Evolutionary conservation across 2,113 vertebrate species (phyloP), one percentile per base, ranked within the genome.

Genomic region (Hiodon alosoides): DNA sequence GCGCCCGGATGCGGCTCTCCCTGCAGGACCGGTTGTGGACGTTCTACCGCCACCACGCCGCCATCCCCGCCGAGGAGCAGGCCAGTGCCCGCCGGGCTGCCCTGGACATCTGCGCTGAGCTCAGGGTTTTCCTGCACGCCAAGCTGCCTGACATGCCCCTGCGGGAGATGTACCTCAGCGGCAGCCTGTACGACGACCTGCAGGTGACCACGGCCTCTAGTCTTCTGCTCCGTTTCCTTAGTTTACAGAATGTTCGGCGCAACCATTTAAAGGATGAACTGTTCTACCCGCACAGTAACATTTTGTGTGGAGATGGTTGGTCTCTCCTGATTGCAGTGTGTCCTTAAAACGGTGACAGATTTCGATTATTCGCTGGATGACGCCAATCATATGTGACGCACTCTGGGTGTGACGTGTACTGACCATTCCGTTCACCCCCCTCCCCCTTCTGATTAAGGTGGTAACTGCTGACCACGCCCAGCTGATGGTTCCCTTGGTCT

Each of bases 81-180:
- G 92, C 92, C 3, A 75, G 83, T 64, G 97, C 96, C 77, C 91
- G 96, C 81, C 94, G 95, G 68, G 96, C 96, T 0, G 97, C 97
- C 0, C 88, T 99, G 85, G 97, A 99, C 79, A 98, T 99, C 85
- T 98, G 97, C 3, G 89, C 95, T 0, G 97, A 99, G 85, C 94
- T 99, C 62, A 86, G 95, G 74, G 88, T 94, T 79, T 99, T 98
- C 80, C 92, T 99, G 53, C 94, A 93, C 0, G 91, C 92, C 86
- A 98, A 98, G 83, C 83, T 98, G 81, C 96, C 97, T 0, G 96
- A 99, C 90, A 98, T 99, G 96, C 96, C 96, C 0, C 92, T 99
- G 72, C 89, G 95, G 76, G 97, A 99, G 83, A 98, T 98, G 96
- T 98, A 96, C 90, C 91, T 99, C 62, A 98, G 97, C 0, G 97